Percentiles rank a stretch among this genome's conserved stretches.
Conservation (phyloP, 2,113 vertebrate genomes). For the Cepphus grylle region DNA sequence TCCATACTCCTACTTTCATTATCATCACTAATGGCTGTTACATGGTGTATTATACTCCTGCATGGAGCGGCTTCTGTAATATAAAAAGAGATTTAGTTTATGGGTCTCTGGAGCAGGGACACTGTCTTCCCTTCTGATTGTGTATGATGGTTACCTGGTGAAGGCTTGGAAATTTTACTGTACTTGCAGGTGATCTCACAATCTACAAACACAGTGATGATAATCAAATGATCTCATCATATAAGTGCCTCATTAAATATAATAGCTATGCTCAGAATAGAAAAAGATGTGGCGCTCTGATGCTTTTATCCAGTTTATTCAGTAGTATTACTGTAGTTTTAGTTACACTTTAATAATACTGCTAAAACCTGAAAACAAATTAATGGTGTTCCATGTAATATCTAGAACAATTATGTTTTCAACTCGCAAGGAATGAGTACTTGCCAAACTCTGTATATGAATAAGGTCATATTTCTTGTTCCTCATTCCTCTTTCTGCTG, state of each 20-base stretch:
- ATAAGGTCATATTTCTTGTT: not conserved
- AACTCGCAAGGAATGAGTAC: not conserved
- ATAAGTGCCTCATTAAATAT: not conserved
- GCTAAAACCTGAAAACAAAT: not conserved
- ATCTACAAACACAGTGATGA: accelerated
- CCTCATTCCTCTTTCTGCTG: not conserved
- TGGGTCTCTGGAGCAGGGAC: not conserved
- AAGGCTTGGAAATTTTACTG: not conserved
- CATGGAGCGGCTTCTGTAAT: not conserved
- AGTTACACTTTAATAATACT: not conserved
- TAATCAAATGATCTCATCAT: not conserved
- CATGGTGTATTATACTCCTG: not conserved
- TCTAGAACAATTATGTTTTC: not conserved
- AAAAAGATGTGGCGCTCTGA: not conserved
- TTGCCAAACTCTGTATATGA: not conserved
- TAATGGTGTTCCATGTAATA: not conserved
- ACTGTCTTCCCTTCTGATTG: not conserved
- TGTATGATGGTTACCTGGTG: not conserved
- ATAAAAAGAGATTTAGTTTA: not conserved
- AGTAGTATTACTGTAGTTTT: not conserved
- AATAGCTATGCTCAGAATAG: not conserved
- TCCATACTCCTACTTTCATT: not conserved
- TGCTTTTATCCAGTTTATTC: not conserved
- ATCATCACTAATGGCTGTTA: not conserved
- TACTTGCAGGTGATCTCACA: not conserved